Percentiles rank a stretch among this genome's conserved stretches.
phyloP scores from a whole-genome alignment of 2,113 vertebrate species.

The Equus quagga region DNA sequence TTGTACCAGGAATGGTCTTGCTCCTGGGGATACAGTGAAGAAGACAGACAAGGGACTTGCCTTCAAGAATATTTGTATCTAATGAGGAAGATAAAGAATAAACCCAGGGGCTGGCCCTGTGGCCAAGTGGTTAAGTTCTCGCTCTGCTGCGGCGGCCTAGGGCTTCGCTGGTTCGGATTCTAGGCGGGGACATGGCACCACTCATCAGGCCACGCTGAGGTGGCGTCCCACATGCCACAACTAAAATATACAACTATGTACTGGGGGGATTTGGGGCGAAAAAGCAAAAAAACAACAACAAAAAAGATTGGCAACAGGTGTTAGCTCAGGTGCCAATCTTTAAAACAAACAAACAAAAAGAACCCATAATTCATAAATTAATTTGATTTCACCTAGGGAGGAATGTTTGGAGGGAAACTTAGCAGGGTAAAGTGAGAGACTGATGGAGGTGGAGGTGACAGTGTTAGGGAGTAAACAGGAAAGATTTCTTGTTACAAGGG shows the following conservation, averaged over 20 bases:
- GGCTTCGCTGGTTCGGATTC: too few relatives aligned
- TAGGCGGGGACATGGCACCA: too few relatives aligned
- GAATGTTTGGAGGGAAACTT: neutral
- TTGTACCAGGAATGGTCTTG: neutral
- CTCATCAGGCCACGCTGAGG: too few relatives aligned
- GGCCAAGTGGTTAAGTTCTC: too few relatives aligned
- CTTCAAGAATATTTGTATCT: neutral
- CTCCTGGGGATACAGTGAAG: neutral
- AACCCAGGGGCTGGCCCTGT: neutral
- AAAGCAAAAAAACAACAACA: too few relatives aligned
- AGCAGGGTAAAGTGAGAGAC: neutral
- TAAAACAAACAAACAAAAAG: too few relatives aligned
- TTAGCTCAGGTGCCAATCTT: too few relatives aligned
- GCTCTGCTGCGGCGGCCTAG: too few relatives aligned
- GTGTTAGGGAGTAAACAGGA: neutral
- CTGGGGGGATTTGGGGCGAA: too few relatives aligned
- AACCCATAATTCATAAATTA: neutral
- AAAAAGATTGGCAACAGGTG: too few relatives aligned
- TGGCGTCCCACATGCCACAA: too few relatives aligned
- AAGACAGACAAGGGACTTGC: neutral
- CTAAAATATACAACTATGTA: too few relatives aligned
- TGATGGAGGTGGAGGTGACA: accelerated
- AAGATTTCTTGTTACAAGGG: accelerated
- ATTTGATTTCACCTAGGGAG: neutral
- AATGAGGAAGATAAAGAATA: neutral